Base-by-base conservation (phyloP, 2,113 vertebrate genomes). In the Abramis brama region DNA sequence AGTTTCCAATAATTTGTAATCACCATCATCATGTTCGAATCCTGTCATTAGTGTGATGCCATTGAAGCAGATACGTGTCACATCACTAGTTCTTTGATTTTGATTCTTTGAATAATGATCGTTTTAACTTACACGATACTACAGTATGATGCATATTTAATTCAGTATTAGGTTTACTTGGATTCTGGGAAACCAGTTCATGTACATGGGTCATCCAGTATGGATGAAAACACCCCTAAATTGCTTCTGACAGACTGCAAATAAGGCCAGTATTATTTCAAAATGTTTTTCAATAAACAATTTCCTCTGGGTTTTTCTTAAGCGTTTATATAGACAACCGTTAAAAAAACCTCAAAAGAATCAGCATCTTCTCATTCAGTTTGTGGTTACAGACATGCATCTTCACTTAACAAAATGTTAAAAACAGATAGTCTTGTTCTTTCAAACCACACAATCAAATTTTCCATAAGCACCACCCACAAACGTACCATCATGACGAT, bases 401-500 rank as follows among this genome's bases (percentile, higher is more conserved):
- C 25, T 52, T 27, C 21, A 59, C 52, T 59, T 43, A 43, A 43
- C 23, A 43, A 74, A 25, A 45, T 25, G 39, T 25, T 25, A 23
- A 13, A n/a, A 25, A n/a, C 6, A 23, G 52, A 52, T 27, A 2
- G n/a, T 23, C 13, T 13, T 27, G 21, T 30, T 59, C 23, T 36
- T 19, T 50, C 12, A n/a, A 15, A 23, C 39, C 7, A 33, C 7
- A 25, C 5, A 79, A 25, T 5, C 8, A 50, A 7, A 12, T 12
- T 47, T 78, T 27, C n/a, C 27, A 52, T 59, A 71, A 71, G 1
- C 15, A 19, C 74, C 17, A 33, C 64, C n/a, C 17, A 52, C 55
- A 3, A 27, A 17, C 96, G 94, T 94, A 99, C 97, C 98, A 99
- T 99, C 88, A 98, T 88, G 73, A 99, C 96, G 39, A 95, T 97